Conservation (phyloP, 1,140 invertebrate genomes). For the Chironomus tepperi region DNA sequence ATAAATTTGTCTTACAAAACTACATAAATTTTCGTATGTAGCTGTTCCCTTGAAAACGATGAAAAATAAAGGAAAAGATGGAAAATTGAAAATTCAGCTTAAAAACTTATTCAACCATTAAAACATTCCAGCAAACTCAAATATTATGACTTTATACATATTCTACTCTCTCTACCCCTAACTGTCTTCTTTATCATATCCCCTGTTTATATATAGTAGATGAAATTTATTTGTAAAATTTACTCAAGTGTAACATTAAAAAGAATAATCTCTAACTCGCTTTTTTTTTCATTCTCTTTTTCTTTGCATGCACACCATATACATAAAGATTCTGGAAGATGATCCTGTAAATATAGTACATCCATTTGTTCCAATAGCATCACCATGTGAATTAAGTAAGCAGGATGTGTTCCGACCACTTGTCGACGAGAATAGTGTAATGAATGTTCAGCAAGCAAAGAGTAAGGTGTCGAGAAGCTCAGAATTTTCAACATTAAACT, state of each 20-base stretch:
- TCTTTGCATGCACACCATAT: background rate
- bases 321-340: background rate
- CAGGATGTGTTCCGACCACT: background rate
- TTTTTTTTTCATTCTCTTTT: background rate
- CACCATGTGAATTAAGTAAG: background rate
- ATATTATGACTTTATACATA: background rate
- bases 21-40: no score
- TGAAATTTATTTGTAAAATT: background rate
- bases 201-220: background rate
- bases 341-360: slow-evolving; percentile 13
- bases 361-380: background rate
- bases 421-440: background rate
- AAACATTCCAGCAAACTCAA: background rate
- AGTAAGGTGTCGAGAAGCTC: background rate
- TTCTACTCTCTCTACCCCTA: background rate
- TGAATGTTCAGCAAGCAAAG: background rate
- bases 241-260: slow-evolving; percentile 7
- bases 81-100: no score
- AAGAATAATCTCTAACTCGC: background rate
- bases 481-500: background rate
- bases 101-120: background rate
- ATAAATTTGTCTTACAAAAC: no score
- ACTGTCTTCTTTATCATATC: background rate
- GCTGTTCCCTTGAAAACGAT: no score
- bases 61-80: no score